phyloP scores from a whole-genome alignment of 1,140 invertebrate genomes.

The Trigoniulus corallinus region DNA sequence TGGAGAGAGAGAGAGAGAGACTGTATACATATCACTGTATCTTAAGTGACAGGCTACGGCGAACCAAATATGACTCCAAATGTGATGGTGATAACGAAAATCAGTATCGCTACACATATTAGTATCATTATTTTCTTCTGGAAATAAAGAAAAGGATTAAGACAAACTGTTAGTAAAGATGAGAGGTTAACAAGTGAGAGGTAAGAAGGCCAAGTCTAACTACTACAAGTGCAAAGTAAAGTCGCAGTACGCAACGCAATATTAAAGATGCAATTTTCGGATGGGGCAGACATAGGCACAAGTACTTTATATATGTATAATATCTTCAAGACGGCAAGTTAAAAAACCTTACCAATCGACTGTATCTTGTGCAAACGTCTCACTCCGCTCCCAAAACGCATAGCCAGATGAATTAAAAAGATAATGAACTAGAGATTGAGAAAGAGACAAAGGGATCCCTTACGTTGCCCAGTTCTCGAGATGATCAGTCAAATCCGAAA shows the following conservation, averaged over 20 bases:
- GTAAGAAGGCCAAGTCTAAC: not conserved
- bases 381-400: no score
- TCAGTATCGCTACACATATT: conserved; percentile 82
- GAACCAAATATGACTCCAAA: conserved; percentile 44
- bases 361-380: not conserved
- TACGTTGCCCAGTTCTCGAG: not conserved
- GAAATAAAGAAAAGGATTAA: conserved; percentile 32
- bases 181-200: not conserved
- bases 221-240: not conserved
- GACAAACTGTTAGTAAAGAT: not conserved
- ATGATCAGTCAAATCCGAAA: conserved; percentile 7
- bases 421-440: no score
- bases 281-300: not conserved
- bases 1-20: no score
- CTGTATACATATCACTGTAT: no score
- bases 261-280: not conserved
- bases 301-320: not conserved
- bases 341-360: not conserved
- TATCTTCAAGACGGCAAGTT: not conserved
- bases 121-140: conserved; percentile 99
- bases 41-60: not conserved
- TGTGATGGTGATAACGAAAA: conserved; percentile 58
- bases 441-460: not conserved
- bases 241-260: not conserved
- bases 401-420: no score